Conservation (phyloP, 2,888 invertebrate species). For the Cataglyphis altisquamis region DNA sequence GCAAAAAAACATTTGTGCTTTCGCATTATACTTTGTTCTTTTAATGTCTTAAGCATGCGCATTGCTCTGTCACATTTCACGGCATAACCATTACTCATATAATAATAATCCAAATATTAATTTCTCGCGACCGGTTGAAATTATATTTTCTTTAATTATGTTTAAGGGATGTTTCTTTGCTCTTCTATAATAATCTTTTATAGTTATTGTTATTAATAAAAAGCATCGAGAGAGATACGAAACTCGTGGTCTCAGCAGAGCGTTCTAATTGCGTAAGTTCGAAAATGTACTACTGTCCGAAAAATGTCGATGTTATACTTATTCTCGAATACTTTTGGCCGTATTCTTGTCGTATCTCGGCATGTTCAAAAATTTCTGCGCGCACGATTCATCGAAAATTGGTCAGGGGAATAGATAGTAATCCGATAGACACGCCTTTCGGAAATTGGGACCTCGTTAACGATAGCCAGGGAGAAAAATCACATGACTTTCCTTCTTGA, state of each 20-base stretch:
- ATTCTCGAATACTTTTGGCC: background rate
- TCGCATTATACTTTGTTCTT: constrained; percentile 32
- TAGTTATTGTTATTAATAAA: background rate
- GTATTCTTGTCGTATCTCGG: background rate
- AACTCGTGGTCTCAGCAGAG: background rate
- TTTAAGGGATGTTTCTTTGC: background rate
- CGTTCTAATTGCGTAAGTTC: background rate
- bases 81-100: background rate
- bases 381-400: constrained; percentile 33
- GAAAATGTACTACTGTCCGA: constrained; percentile 1
- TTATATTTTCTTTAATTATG: background rate
- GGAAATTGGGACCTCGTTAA: constrained; percentile 58
- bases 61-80: constrained; percentile 10
- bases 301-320: constrained; percentile 7
- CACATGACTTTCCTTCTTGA: constrained; percentile 59
- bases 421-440: constrained; percentile 10
- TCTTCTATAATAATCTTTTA: background rate
- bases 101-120: constrained; percentile 2
- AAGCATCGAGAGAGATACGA: background rate
- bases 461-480: constrained; percentile 56
- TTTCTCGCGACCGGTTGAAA: background rate
- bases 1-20: constrained; percentile 54
- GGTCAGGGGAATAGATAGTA: constrained; percentile 10
- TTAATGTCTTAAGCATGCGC: constrained; percentile 15
- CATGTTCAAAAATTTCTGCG: background rate